Evolutionary conservation across 2,888 invertebrate species (phyloP), one percentile per base, ranked within the genome.

Genomic region (Urechis unicinctus): DNA sequence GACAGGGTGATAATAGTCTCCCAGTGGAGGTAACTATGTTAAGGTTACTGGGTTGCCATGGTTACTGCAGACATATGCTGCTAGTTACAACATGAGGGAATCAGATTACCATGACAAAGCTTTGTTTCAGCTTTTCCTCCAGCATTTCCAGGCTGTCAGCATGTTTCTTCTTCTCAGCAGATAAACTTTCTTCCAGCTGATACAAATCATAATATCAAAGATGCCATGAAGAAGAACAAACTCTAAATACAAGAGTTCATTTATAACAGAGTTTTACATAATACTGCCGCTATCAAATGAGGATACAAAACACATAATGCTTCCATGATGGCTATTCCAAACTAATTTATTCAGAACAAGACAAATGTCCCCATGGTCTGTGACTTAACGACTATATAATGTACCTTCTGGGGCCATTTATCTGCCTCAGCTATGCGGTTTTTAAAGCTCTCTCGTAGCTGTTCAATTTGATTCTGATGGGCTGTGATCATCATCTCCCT

Each of bases 381-480:
- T 9, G 3, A 25, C 22, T 41, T 30, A 46, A 47, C 25, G 4
- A 25, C 9, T 28, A 24, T 28, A 3, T 17, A 21, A 31, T 31
- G 13, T 65, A 74, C 75, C 70, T 74, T 74, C 44, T 71, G 66
- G 41, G 71, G 74, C 73, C 73, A 75, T 21, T 61, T 62, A n/a
- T 74, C 74, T 1, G 67, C 65, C 47, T 75, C 74, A 22, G 66
- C 62, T 52, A 73, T 61, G 60, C 72, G 71, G 48, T 68, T 66
- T 55, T 72, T 73, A 55, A 74, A 75, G 55, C 74, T 76, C 48
- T 75, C 70, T 25, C 72, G 56, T 5, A 76, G 63, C 55, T 76
- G 70, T 58, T 74, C 73, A 53, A 76, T 75, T 50, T 73, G 69
- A 56, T 71, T 69, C 60, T 76, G 76, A 55, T 75, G 76, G 25